Base-by-base conservation (phyloP, 2,797 vertebrate genomes). In the Xenentodon cancila region DNA sequence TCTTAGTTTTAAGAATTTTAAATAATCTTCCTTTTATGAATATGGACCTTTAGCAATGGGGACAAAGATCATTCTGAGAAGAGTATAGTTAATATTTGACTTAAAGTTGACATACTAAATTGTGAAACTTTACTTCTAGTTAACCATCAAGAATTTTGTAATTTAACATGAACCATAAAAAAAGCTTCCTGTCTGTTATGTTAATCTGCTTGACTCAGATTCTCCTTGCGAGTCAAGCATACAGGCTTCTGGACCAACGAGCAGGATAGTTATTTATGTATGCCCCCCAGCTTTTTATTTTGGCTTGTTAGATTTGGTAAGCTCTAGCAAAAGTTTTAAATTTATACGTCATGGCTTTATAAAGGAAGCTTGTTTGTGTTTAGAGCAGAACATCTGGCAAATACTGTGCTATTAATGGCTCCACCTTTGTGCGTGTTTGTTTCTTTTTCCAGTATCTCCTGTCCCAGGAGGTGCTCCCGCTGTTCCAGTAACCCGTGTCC, bases 401-500 rank as follows among this genome's bases (percentile, higher is more conserved):
- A 19, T 30, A 22, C 20, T 32, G 4, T 2, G 3, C 27, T 63
- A n/a, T 4, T 18, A 46, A 88, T 84, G 84, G 59, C 81, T 67
- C 64, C 50, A 0, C 75, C 51, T 53, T 4, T 76, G 21, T 82
- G 57, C 60, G 27, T 21, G 7, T 76, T 67, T 57, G 25, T 74
- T 46, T 71, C 22, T 0, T 19, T 20, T 44, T 64, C 21, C 76
- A 89, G 82, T 73, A 80, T 83, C 86, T 88, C 74, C 83, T 96
- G 93, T 93, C 92, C 94, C 86, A 92, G 94, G 92, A 92, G 91
- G 88, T 93, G 96, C 87, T 85, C 94, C 88, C 91, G 79, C 92
- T 95, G 95, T 94, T 96, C 94, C 95, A 96, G 96, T 98, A 95
- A 97, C 97, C 96, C 91, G 94, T 96, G 97, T 97, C 96, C 96